A percentile compares a stretch with the other conserved stretches of the same genome.
phyloP scores from a whole-genome alignment of 2,888 invertebrate genomes.

The Cordylochernes scorpioides region DNA sequence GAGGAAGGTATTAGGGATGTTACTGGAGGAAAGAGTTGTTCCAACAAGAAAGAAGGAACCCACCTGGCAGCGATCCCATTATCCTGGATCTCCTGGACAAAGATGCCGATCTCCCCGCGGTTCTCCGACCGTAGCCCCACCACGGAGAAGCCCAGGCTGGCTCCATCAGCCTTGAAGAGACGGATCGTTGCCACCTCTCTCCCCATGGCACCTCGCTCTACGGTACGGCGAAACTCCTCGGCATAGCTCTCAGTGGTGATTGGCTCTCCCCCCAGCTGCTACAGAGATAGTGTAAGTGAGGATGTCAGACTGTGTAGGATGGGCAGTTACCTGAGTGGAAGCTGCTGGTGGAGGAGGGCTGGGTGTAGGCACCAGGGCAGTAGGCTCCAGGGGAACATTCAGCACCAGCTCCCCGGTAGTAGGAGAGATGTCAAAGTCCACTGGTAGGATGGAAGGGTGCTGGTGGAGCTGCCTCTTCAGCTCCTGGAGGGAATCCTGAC shows the following conservation, averaged over 20 bases:
- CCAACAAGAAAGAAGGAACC: too few species aligned
- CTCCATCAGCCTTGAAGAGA: slow-evolving; percentile 33
- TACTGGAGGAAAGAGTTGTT: too few species aligned
- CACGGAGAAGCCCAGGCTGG: slow-evolving; percentile 40
- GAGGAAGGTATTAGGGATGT: too few species aligned
- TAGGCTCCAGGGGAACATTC: slow-evolving; percentile 29
- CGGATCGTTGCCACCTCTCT: slow-evolving; percentile 32
- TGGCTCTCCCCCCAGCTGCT: too few species aligned
- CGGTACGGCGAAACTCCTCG: slow-evolving; percentile 30
- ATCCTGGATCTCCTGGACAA: slow-evolving; percentile 36
- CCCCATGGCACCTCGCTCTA: slow-evolving; percentile 30
- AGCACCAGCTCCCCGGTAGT: slow-evolving; percentile 44
- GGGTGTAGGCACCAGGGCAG: slow-evolving; percentile 7
- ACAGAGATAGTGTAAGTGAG: neutral
- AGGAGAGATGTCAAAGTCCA: slow-evolving; percentile 62
- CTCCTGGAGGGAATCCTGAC: slow-evolving; percentile 60
- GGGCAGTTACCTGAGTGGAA: neutral
- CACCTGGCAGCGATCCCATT: slow-evolving; percentile 36
- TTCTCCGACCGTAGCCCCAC: slow-evolving; percentile 33
- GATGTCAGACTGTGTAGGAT: neutral
- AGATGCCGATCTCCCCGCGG: slow-evolving; percentile 36
- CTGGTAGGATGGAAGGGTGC: slow-evolving; percentile 71
- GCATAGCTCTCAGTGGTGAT: slow-evolving; percentile 23
- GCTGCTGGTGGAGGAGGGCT: slow-evolving; percentile 12
- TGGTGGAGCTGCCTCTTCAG: slow-evolving; percentile 58